Evolutionary conservation across 30 jellyfish, hydroid and myxozoan species (phyloP), one percentile per base, ranked within the genome.

Genomic region (Mastigias papua): DNA sequence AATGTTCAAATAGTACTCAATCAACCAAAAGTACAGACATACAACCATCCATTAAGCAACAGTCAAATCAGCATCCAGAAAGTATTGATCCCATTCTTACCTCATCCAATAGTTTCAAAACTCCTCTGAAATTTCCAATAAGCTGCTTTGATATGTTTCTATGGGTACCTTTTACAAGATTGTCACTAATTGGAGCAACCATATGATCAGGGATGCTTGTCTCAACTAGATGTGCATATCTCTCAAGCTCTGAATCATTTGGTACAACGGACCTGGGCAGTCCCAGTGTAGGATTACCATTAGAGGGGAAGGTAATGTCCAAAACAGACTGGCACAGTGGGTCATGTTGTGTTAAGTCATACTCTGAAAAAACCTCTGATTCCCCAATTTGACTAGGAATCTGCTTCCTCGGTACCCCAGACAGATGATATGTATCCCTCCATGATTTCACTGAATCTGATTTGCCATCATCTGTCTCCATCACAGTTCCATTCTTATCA

Each of bases 251-350:
- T n/a, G 86, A 34, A 11, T 78, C 86, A 29, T 58, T 8, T n/a
- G 96, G 96, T n/a, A 76, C 72, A 20, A 69, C 86, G 4, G 96
- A 66, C 49, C 96, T 48, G 51, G 90, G 90, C 62, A 87, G 84
- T 8, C 96, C 96, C 11, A 78, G 70, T 9, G 96, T 87, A n/a
- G 96, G 81, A 48, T 76, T 78, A n/a, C 85, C 72, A 23, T 80
- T 78, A 34, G 87, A 60, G 7, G 96, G 96, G 57, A 87, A 87
- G 23, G 70, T 23, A 17, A 87, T 50, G 11, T 87, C 90, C 61
- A 87, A 48, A 33, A 76, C 96, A 25, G 76, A 29, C 67, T 62
- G 80, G 62, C 90, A 30, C 17, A 35, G 86, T 0, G 96, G 96
- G 33, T 87, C 96, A 51, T 87, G 96, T 64, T 20, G 57, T 2